Base-by-base conservation (phyloP, 1,140 invertebrate species). In the Euborellia annulipes region DNA sequence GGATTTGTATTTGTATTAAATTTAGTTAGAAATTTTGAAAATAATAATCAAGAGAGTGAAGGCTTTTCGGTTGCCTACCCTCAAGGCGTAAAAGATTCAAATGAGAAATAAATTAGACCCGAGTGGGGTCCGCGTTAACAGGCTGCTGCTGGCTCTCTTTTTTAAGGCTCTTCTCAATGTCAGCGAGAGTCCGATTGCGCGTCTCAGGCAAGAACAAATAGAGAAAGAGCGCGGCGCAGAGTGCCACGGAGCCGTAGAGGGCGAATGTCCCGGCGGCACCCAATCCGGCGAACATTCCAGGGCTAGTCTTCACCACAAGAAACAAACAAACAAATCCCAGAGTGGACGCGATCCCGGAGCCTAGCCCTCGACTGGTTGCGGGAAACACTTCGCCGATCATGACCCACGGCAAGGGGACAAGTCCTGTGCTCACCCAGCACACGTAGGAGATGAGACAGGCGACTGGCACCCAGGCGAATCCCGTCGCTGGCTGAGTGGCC, bases 121-220 rank as follows among this genome's bases (percentile, higher is more conserved):
- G n/a, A n/a, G n/a, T n/a, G n/a, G n/a, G n/a, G n/a, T n/a, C n/a
- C n/a, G n/a, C n/a, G n/a, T n/a, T n/a, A n/a, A n/a, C n/a, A n/a
- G n/a, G n/a, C n/a, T n/a, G n/a, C n/a, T n/a, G n/a, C n/a, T n/a
- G n/a, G n/a, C n/a, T n/a, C n/a, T n/a, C n/a, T n/a, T n/a, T n/a
- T n/a, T n/a, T n/a, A n/a, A n/a, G n/a, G 36, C 58, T 60, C 27
- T 69, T 67, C 55, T 78, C 74, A 45, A 88, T 84, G 56, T 88
- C 81, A 55, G 84, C 74, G 42, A 88, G 63, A 17, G 73, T 77
- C 52, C 75, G 79, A 8, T 82, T 79, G 62, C 79, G 84, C 0
- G 84, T 89, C 64, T 89, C 83, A 6, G 85, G 84, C 18, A 89
- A 57, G 45, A 76, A 72, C 22, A 76, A 66, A 44, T 70, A 73